A percentile compares a stretch with the other conserved stretches of the same genome.
phyloP scores from a whole-genome alignment of 2,113 vertebrate genomes.

The Odocoileus virginianus region DNA sequence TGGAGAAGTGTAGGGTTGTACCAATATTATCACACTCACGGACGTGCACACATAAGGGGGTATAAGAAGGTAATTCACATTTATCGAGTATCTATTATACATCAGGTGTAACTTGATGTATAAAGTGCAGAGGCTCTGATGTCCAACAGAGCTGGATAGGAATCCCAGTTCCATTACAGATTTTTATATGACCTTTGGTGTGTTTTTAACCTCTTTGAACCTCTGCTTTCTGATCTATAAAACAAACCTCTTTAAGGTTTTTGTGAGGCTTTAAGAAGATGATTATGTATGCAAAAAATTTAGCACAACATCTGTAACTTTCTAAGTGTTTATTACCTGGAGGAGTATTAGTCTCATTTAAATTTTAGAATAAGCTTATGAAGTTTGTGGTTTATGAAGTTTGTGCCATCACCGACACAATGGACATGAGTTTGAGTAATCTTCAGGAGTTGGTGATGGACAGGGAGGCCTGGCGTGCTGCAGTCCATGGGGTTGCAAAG shows the following conservation, averaged over 20 bases:
- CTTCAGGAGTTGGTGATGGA: fast-evolving
- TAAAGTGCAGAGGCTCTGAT: background rate
- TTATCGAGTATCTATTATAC: background rate
- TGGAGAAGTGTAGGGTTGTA: background rate
- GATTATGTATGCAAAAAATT: background rate
- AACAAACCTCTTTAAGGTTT: background rate
- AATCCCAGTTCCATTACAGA: background rate
- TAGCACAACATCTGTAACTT: background rate
- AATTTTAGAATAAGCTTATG: background rate
- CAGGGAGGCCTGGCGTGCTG: background rate
- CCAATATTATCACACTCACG: background rate
- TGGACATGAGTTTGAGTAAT: background rate
- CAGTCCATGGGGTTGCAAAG: background rate
- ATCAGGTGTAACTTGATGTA: background rate
- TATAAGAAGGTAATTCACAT: background rate
- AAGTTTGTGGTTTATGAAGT: background rate
- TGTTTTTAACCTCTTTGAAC: background rate
- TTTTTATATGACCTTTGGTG: background rate
- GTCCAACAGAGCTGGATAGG: background rate
- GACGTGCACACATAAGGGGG: background rate
- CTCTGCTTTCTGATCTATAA: background rate
- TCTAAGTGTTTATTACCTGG: background rate
- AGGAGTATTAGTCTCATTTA: background rate
- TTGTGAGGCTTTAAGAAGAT: background rate
- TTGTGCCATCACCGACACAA: background rate